phyloP scores from a whole-genome alignment of 2,888 invertebrate genomes.

The Notodonta dromedarius region DNA sequence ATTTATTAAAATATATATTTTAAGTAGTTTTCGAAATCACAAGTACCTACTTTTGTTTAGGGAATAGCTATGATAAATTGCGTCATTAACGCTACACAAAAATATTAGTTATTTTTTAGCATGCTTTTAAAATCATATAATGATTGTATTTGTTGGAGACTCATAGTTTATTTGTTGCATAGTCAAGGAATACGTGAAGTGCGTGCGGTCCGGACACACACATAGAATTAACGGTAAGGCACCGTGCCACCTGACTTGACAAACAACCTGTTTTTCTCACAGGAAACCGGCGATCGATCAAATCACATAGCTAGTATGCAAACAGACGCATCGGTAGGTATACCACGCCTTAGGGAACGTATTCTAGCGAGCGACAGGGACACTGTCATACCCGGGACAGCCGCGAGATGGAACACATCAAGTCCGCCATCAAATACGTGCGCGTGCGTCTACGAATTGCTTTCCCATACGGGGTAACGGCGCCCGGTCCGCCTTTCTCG shows the following conservation, averaged over 20 bases:
- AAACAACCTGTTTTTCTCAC: conserved; percentile 78
- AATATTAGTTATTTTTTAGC: no score
- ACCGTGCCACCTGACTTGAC: conserved; percentile 69
- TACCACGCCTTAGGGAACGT: conserved; percentile 57
- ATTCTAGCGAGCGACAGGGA: conserved; percentile 54
- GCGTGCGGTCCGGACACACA: conserved; percentile 57
- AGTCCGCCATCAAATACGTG: conserved; percentile 66
- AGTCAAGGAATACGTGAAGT: conserved; percentile 36
- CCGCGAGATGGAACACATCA: conserved; percentile 63
- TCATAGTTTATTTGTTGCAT: neutral
- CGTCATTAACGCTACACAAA: no score
- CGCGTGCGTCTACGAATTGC: conserved; percentile 80
- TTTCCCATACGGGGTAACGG: conserved; percentile 80
- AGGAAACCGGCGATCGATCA: conserved; percentile 77
- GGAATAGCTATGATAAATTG: no score
- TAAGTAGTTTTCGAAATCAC: no score
- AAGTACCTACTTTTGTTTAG: no score
- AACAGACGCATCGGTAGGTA: conserved; percentile 69
- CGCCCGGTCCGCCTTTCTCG: conserved; percentile 68
- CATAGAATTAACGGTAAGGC: conserved; percentile 68
- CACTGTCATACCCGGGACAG: conserved; percentile 50
- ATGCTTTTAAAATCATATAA: no score
- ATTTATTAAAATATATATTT: no score
- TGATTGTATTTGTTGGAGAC: no score
- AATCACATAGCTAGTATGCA: conserved; percentile 75